Evolutionary conservation across 2,113 vertebrate genomes (phyloP).

Genomic region (Tricholaema leucomelas): DNA sequence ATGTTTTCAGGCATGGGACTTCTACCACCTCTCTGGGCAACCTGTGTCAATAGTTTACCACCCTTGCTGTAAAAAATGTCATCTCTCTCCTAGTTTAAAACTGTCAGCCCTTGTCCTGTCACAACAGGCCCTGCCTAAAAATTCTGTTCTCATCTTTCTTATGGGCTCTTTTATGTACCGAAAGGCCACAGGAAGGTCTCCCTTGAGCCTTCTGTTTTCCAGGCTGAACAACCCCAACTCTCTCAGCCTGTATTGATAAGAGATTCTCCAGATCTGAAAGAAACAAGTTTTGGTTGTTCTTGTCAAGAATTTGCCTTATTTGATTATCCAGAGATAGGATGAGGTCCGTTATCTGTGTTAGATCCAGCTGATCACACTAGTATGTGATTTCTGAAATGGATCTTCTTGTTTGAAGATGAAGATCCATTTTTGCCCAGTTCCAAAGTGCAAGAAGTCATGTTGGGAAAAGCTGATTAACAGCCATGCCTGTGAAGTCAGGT

Average conservation of each 20-base stretch:
- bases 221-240: background rate
- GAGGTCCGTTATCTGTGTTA: background rate
- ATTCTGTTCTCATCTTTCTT: background rate
- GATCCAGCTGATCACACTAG: background rate
- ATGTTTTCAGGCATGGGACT: background rate
- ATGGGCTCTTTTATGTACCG: background rate
- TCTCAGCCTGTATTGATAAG: background rate
- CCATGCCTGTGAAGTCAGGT: rapidly evolving
- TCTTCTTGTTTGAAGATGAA: background rate
- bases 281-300: background rate
- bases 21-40: background rate
- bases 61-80: background rate
- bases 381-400: background rate
- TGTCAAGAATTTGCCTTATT: background rate
- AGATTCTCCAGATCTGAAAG: background rate
- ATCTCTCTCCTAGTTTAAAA: background rate
- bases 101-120: background rate
- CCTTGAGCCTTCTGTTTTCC: background rate
- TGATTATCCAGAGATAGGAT: background rate
- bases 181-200: background rate
- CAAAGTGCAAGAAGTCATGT: background rate
- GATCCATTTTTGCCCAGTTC: background rate
- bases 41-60: background rate
- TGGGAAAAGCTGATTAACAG: background rate
- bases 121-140: background rate